A percentile compares a stretch with the other conserved stretches of the same genome.
These are phyloP conservation scores for Oryctes rhinoceros DNA, from an alignment of 1,140 invertebrate species.

Conservation along the genomic window DNA sequence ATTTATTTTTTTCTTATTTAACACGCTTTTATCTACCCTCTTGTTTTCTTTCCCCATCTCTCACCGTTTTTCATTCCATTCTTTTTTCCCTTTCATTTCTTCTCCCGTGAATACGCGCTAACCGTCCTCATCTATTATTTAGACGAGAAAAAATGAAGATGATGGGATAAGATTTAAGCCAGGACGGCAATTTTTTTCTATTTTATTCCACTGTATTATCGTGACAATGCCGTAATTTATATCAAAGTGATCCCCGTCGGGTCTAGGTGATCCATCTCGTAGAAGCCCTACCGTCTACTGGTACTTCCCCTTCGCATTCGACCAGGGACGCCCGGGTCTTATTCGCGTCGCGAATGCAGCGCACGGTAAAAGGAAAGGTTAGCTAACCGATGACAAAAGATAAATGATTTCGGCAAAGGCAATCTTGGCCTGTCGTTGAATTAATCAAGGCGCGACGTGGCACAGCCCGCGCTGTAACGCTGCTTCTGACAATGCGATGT, in stretches of 20 bases:
- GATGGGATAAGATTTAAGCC: slow-evolving; percentile 15
- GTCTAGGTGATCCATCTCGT: slow-evolving; percentile 31
- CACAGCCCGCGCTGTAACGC: not conserved
- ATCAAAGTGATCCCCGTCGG: slow-evolving; percentile 13
- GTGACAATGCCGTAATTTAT: slow-evolving; percentile 34
- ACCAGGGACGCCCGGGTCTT: not conserved
- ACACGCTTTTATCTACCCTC: not conserved
- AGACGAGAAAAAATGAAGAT: slow-evolving; percentile 17
- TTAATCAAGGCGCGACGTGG: slow-evolving; percentile 34
- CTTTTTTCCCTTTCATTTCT: not conserved
- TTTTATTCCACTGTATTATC: slow-evolving; percentile 9
- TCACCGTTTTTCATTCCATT: not conserved
- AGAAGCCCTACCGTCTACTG: not conserved
- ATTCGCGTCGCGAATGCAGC: not conserved
- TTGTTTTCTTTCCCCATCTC: not conserved
- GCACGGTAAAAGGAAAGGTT: not conserved
- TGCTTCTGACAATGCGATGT: slow-evolving; percentile 14
- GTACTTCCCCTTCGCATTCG: not conserved
- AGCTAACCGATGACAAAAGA: slow-evolving; percentile 24
- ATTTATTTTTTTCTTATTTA: not conserved
- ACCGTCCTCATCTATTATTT: slow-evolving; percentile 23
- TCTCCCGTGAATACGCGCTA: not conserved
- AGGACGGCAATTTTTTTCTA: slow-evolving; percentile 13
- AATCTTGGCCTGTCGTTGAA: slow-evolving; percentile 30
- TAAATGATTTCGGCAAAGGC: slow-evolving; percentile 36